These are phyloP conservation scores for Eucidaris tribuloides DNA, from an alignment of 35 echinoderm and acorn worm species.

Conservation along the genomic window DNA sequence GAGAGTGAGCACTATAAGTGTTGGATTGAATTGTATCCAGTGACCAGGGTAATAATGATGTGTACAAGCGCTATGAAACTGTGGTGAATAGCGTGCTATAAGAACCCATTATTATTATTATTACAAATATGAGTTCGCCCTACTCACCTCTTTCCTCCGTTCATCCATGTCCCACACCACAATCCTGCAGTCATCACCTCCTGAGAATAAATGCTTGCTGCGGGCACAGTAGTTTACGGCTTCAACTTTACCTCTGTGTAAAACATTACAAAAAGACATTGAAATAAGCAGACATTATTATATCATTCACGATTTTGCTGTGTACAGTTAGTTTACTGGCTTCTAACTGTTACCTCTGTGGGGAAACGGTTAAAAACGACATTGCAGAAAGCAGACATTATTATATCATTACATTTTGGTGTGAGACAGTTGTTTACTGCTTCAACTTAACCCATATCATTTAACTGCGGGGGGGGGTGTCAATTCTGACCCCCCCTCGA, in stretches of 20 bases:
- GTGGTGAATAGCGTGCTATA: too few species aligned
- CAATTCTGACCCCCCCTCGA: too few species aligned
- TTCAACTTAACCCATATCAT: conserved; percentile 88
- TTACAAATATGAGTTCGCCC: background rate
- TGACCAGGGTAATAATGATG: too few species aligned
- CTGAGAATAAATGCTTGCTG: conserved; percentile 86
- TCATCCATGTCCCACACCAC: conserved; percentile 97
- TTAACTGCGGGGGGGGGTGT: too few species aligned
- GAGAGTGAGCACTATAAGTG: too few species aligned
- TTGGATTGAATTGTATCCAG: too few species aligned
- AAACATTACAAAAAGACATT: conserved; percentile 7
- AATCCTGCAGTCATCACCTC: conserved; percentile 80
- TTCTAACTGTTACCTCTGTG: conserved; percentile 89
- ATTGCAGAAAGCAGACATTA: too few species aligned
- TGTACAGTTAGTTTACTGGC: too few species aligned
- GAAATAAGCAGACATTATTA: too few species aligned
- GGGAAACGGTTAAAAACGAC: conserved; percentile 1
- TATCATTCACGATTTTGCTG: too few species aligned
- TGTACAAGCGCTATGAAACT: too few species aligned
- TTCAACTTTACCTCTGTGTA: conserved; percentile 89
- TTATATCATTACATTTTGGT: too few species aligned
- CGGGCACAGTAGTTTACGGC: conserved; percentile 61
- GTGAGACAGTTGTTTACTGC: conserved; percentile 58
- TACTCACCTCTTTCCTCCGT: conserved; percentile 84
- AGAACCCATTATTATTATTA: background rate